Base-by-base conservation (phyloP, 2,797 vertebrate genomes). In the Gymnopithys bicolor region DNA sequence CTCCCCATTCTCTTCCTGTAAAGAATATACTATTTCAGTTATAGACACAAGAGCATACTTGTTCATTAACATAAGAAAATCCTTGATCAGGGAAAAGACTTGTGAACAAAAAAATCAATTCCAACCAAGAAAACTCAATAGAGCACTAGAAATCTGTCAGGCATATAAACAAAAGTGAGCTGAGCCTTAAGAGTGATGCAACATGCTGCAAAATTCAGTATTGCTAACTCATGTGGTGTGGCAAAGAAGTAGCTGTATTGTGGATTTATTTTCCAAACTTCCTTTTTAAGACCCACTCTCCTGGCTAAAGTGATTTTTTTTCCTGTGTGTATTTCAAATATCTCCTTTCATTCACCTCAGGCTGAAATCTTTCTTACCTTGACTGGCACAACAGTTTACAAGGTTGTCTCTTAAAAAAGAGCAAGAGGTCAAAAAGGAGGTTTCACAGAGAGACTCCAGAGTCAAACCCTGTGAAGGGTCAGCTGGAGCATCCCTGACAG, bases 401-500 rank as follows among this genome's bases (percentile, higher is more conserved):
- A 14, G 5, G 23, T 41, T 73, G 10, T 23, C 10, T 53, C 60
- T 41, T 39, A 10, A 28, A 51, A 51, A 14, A 49, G 35, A 33
- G 12, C 9, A 56, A 49, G 21, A 43, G 23, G 8, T 32, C 25
- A 8, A 10, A 11, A 10, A 8, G 69, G 19, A 49, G 35, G 13
- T 3, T 33, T n/a, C 32, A 5, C 7, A 9, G 45, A 30, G 7
- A 32, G 5, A 19, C 30, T 6, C 28, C n/a, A 30, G 7, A 56
- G 13, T 10, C 8, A 46, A 81, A 53, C 2, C 19, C 39, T 13
- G 43, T 2, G 4, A 48, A 32, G 13, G 2, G 10, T 11, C 1
- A 0, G 5, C 14, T 10, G 3, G 19, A 19, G 21, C 33, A 17
- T 2, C 51, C 15, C 62, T 32, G 8, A 18, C 18, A 16, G 9